Conservation (phyloP, 1,140 invertebrate species). For the Nymphalis io region DNA sequence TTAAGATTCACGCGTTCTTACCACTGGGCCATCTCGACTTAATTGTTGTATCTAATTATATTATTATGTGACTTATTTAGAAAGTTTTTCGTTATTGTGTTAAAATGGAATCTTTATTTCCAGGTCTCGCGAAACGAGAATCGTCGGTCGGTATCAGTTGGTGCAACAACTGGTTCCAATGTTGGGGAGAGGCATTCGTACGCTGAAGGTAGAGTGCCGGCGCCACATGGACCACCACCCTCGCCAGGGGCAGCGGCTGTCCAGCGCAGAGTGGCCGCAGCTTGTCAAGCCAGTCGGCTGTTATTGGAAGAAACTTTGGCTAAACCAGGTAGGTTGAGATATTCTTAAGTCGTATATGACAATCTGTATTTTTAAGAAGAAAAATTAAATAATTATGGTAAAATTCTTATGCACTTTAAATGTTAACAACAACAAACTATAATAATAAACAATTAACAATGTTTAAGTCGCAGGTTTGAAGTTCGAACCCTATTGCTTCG, state of each 20-base stretch:
- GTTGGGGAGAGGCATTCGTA: constrained; percentile 58
- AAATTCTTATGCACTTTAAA: too few species aligned
- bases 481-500: too few species aligned
- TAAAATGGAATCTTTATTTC: constrained; percentile 33
- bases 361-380: too few species aligned
- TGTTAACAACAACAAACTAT: not conserved
- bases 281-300: constrained; percentile 81
- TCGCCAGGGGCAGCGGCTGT: constrained; percentile 74
- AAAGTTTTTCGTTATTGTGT: not conserved
- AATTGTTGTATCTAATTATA: too few species aligned
- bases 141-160: constrained; percentile 71
- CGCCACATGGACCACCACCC: constrained; percentile 72
- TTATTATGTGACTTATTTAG: too few species aligned
- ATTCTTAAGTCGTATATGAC: too few species aligned
- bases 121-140: constrained; percentile 71
- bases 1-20: too few species aligned
- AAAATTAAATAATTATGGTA: too few species aligned
- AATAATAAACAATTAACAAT: too few species aligned
- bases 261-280: constrained; percentile 61
- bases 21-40: too few species aligned
- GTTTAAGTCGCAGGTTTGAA: too few species aligned
- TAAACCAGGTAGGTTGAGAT: constrained; percentile 80
- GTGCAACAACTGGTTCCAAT: constrained; percentile 42
- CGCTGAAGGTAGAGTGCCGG: constrained; percentile 60
- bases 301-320: constrained; percentile 89